Conservation (phyloP, 30 jellyfish, hydroid and myxozoan genomes). For the Phacellophora camtschatica region DNA sequence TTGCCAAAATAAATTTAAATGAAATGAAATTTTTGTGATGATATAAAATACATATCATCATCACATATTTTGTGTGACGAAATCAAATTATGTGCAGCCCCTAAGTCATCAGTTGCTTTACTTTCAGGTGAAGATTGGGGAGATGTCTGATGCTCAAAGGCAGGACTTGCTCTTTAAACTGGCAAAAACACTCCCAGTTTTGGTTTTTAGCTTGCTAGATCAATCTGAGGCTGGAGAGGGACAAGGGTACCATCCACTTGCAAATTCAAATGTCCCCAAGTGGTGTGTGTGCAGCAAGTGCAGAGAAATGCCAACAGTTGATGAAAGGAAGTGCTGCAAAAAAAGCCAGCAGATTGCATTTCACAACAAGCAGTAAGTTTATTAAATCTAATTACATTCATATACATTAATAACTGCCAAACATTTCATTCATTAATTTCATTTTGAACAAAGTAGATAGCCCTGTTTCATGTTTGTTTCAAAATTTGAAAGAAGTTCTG, state of each 20-base stretch:
- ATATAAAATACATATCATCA: background rate
- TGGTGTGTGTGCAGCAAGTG: background rate
- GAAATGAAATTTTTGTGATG: background rate
- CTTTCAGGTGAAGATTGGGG: background rate
- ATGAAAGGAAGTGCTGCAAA: background rate
- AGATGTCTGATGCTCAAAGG: background rate
- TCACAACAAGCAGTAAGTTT: background rate
- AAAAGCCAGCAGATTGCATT: background rate
- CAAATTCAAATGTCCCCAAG: background rate
- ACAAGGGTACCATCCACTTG: background rate
- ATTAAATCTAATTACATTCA: no score
- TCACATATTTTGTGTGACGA: background rate
- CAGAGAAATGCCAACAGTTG: background rate
- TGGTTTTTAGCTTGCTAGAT: background rate
- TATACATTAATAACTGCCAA: no score
- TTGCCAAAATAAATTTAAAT: background rate
- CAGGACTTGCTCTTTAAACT: background rate
- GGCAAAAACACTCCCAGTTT: background rate
- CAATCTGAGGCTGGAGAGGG: background rate
- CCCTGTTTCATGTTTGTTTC: no score
- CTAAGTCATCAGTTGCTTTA: background rate
- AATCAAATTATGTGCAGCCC: background rate
- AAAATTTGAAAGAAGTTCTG: no score
- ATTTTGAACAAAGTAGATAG: no score
- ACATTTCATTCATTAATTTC: no score